Conservation (phyloP, 1,140 invertebrate species). For the Dufourea novaeangliae region DNA sequence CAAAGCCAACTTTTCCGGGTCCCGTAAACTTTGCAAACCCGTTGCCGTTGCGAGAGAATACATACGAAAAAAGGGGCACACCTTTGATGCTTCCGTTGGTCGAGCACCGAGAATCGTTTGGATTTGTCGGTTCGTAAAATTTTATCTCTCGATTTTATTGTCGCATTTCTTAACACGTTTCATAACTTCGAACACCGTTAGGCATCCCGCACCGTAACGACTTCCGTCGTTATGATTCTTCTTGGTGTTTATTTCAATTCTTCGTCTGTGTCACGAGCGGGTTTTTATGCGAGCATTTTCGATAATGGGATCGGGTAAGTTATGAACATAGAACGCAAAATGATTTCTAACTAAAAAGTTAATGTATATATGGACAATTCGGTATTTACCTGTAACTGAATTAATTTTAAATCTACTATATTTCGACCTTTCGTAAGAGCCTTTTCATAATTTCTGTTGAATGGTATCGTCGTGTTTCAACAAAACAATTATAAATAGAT, state of each 20-base stretch:
- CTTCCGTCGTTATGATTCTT: background rate
- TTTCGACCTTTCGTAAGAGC: too few species aligned
- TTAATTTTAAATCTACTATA: too few species aligned
- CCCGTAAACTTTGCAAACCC: background rate
- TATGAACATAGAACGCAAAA: too few species aligned
- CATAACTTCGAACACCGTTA: background rate
- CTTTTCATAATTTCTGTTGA: too few species aligned
- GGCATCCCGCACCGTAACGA: background rate
- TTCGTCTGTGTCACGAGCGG: background rate
- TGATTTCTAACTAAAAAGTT: too few species aligned
- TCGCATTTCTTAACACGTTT: background rate
- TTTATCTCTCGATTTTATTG: slow-evolving; percentile 2
- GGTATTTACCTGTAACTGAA: too few species aligned
- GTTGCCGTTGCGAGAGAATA: background rate
- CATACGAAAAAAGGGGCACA: background rate
- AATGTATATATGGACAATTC: too few species aligned
- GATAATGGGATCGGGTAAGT: background rate
- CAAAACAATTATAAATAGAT: too few species aligned
- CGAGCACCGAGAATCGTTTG: background rate
- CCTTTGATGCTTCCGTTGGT: background rate
- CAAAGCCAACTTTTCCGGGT: background rate
- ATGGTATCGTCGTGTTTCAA: too few species aligned
- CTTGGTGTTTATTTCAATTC: too few species aligned
- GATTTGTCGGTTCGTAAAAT: slow-evolving; percentile 15
- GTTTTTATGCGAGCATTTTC: background rate